Base-by-base conservation (phyloP, 2,113 vertebrate genomes). In the Hyaena hyaena region DNA sequence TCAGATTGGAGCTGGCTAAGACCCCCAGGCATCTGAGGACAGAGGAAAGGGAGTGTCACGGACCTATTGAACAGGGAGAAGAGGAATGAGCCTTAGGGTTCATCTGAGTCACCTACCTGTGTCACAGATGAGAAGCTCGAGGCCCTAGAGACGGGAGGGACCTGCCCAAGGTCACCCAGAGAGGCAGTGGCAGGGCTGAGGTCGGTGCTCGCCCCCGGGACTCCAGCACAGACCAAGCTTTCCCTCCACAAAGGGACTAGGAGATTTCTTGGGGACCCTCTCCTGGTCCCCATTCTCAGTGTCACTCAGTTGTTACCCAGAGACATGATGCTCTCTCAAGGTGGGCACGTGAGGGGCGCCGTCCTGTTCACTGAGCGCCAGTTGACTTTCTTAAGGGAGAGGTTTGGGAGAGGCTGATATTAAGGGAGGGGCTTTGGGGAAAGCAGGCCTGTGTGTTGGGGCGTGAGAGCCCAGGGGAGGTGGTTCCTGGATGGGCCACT, bases 401-500 rank as follows among this genome's bases (percentile, higher is more conserved):
- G 68, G 31, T 15, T 55, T 53, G 24, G 43, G 74, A 45, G 43
- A 31, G 28, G 74, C 43, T 16, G 73, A 45, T 16, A 7, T 76
- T 28, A 76, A 45, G 7, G 39, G 14, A 28, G 43, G 43, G 14
- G 43, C 12, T 28, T 28, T 76, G 73, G 24, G 39, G 28, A 76
- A 58, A 48, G 45, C 7, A 1, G 26, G 39, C 79, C 61, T 68
- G 24, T 8, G 58, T 0, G 5, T 10, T 4, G 1, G 84, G 73
- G 21, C 45, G 10, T 14, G 65, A 82, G 31, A 61, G 33, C 63
- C 31, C 23, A 11, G 21, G 17, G 33, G 66, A 24, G 45, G 61
- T 0, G 0, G 73, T 43, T 79, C 19, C 50, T 39, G 0, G 26
- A 23, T 33, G 71, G 43, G 31, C 24, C 1, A 2, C 23, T 50